These are phyloP conservation scores for Lepetodrilus schrolli DNA, from an alignment of 2,888 invertebrate species.

Conservation along the genomic window DNA sequence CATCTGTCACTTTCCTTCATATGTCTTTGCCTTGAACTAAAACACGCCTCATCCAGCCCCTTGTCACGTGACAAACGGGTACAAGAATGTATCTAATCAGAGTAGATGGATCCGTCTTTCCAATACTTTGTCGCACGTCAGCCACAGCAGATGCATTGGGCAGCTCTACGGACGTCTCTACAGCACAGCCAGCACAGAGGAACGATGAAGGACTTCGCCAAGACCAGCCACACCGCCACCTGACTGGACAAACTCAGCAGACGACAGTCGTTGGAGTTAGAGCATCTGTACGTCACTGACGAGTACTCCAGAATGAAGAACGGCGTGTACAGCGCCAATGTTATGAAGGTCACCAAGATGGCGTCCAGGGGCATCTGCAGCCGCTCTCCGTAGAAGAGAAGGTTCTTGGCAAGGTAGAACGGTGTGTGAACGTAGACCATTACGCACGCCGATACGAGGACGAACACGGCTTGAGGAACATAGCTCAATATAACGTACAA, in stretches of 20 bases:
- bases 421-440: conserved; percentile 1
- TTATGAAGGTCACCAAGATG: conserved; percentile 6
- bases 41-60: too few species aligned
- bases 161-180: neutral
- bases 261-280: neutral
- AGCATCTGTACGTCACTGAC: neutral
- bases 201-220: conserved; percentile 18
- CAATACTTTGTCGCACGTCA: too few species aligned
- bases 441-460: neutral
- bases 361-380: conserved; percentile 3
- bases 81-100: too few species aligned
- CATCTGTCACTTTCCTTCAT: too few species aligned
- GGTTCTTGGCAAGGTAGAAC: neutral
- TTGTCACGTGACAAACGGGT: too few species aligned
- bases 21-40: too few species aligned
- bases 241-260: neutral
- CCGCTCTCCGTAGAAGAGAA: conserved; percentile 10
- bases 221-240: neutral
- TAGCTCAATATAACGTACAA: neutral
- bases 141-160: neutral
- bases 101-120: too few species aligned
- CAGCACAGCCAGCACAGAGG: conserved; percentile 27
- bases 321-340: neutral
- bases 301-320: conserved; percentile 22
- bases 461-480: neutral